These are phyloP conservation scores for Calonectris borealis DNA, from an alignment of 2,113 vertebrate genomes.

Conservation along the genomic window DNA sequence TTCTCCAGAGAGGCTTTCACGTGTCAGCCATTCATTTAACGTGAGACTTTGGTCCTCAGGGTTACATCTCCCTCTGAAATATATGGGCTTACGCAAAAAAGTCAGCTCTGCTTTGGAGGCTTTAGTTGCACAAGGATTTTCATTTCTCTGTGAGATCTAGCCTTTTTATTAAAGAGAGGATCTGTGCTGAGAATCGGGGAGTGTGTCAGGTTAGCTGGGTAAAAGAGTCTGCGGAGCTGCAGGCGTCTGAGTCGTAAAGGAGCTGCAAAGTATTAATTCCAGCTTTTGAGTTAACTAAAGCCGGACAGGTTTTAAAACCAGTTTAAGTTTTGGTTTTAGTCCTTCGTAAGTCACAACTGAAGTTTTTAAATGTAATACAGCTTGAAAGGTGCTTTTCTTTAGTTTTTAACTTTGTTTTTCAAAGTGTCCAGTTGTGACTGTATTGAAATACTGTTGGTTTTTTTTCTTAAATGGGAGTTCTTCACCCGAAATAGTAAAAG, in stretches of 20 bases:
- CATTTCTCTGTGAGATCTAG: neutral
- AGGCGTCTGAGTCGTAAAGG: neutral
- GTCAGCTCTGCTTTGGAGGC: neutral
- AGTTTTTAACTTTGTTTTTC: neutral
- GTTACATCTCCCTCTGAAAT: neutral
- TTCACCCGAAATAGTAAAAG: neutral
- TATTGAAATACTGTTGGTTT: neutral
- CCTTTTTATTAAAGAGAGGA: neutral
- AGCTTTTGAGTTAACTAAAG: neutral
- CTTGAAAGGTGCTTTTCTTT: neutral
- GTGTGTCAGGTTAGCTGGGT: neutral
- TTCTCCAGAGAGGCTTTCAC: neutral
- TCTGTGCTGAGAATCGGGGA: neutral
- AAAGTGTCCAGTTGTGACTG: neutral
- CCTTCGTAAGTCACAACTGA: neutral
- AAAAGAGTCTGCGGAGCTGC: neutral
- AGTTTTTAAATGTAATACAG: neutral
- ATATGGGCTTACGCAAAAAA: neutral
- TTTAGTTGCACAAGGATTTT: neutral
- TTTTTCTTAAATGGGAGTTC: neutral
- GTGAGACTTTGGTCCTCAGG: neutral
- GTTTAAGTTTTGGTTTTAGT: neutral
- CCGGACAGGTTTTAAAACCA: neutral
- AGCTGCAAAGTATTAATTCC: neutral
- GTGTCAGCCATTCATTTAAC: neutral